Evolutionary conservation across 2,888 invertebrate species (phyloP).

Genomic region (Eulithis testata): DNA sequence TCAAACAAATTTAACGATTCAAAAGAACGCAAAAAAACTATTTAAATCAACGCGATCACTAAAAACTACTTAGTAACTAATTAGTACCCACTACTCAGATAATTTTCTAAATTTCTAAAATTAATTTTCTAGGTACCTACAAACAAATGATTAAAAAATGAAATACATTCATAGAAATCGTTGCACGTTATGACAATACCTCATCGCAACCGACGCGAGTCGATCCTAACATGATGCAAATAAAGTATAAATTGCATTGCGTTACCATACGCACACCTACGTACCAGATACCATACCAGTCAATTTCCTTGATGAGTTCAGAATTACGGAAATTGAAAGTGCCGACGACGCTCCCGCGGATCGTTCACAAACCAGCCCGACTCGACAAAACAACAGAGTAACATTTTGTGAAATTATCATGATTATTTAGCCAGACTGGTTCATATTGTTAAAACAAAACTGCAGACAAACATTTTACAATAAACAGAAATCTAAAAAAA

Average conservation of each 20-base stretch:
- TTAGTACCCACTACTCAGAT: too few species aligned
- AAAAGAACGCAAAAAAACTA: too few species aligned
- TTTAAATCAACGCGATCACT: too few species aligned
- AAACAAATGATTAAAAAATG: too few species aligned
- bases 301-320: constrained; percentile 82
- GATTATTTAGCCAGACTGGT: too few species aligned
- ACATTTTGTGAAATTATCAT: neutral
- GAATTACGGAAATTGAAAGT: constrained; percentile 80
- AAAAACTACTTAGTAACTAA: too few species aligned
- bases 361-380: constrained; percentile 25
- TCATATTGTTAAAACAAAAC: too few species aligned
- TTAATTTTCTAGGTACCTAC: too few species aligned
- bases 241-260: constrained; percentile 66
- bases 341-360: constrained; percentile 51
- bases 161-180: constrained; percentile 49
- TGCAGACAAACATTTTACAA: too few species aligned
- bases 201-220: constrained; percentile 47
- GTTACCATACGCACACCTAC: constrained; percentile 45
- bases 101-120: too few species aligned
- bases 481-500: too few species aligned
- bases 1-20: too few species aligned
- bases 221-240: constrained; percentile 61
- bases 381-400: constrained; percentile 3
- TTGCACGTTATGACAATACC: constrained; percentile 43
- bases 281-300: constrained; percentile 48